Evolutionary conservation across 2,113 vertebrate species (phyloP), one percentile per base, ranked within the genome.

Genomic region (Triplophysa siluroides): DNA sequence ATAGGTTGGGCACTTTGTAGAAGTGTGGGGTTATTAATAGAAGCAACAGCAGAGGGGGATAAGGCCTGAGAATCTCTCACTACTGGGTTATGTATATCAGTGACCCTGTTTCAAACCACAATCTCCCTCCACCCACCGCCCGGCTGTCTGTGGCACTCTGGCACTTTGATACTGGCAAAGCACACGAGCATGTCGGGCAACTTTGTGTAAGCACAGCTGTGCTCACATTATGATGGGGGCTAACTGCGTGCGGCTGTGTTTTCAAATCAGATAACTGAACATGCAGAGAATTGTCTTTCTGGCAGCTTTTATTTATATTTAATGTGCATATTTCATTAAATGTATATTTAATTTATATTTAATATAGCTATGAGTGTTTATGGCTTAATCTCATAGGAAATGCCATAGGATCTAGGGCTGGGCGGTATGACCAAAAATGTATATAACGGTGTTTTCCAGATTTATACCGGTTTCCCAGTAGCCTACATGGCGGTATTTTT

Each of bases 171-270:
- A 47, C 41, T 63, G 60, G 73, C 56, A 75, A 26, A 63, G 69
- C 41, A 75, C 60, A 26, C 41, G 47, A 43, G 60, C 73, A 63
- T 62, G 73, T 61, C 73, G 14, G 23, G 58, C 58, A 75, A 58
- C 38, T 75, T 75, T 45, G 38, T 63, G 60, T 75, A 75, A 75
- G 73, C 73, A 75, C 73, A 75, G 73, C 72, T 75, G 72, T 75
- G 72, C 62, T 41, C 72, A 63, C 45, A 63, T 75, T 60, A 75
- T 62, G 56, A 63, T 43, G 56, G 18, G 14, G 10, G 21, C 2
- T 26, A 63, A 63, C 38, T 18, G 58, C 72, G 16, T 12, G 56
- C 26, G 58, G 33, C 41, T 45, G 41, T 19, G 38, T 75, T 50
- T 75, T 47, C 72, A 62, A 19, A 47, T 63, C 72, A n/a, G 23